Base-by-base conservation (phyloP, 2,888 invertebrate species). In the Graphium colonna region DNA sequence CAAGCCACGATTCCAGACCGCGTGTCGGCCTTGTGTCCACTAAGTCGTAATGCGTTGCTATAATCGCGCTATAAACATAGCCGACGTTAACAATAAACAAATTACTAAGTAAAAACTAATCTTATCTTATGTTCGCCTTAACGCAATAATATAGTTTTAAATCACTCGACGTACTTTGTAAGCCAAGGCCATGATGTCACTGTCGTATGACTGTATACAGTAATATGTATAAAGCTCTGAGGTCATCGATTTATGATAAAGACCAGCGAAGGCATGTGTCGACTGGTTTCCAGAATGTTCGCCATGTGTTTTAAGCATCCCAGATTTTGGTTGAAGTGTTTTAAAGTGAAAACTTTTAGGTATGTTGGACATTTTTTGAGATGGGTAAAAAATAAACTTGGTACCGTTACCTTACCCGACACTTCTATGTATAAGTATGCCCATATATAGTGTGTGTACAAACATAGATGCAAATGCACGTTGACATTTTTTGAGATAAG, bases 111-210 rank as follows among this genome's bases (percentile, higher is more conserved):
- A 51, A 44, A 26, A 21, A 46, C n/a, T 41, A 36, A 52, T 52
- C 46, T 52, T 52, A 52, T 52, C 48, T 10, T 1, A 38, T 8
- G 41, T 44, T 15, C 16, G 41, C 13, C 4, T 33, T 1, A 28
- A 46, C 44, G 41, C 51, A 46, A 51, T 57, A 48, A 54, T 53
- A 47, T 21, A 51, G 13, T 13, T 38, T 46, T 45, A 42, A 52
- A 42, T 18, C 47, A 18, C n/a, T 43, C 36, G 28, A 28, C 58
- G 59, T 51, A 57, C 63, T 58, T 51, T 52, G 49, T 57, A 51
- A 66, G 63, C 62, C 72, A 70, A 75, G 75, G 75, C 64, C 69
- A 68, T 85, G 82, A 84, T 80, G 84, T 85, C 85, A 85, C 76
- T 77, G 72, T 70, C 76, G 64, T 64, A 73, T 74, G 71, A 75